Conservation (phyloP, 2,797 vertebrate species). For the Podarcis lilfordi region DNA sequence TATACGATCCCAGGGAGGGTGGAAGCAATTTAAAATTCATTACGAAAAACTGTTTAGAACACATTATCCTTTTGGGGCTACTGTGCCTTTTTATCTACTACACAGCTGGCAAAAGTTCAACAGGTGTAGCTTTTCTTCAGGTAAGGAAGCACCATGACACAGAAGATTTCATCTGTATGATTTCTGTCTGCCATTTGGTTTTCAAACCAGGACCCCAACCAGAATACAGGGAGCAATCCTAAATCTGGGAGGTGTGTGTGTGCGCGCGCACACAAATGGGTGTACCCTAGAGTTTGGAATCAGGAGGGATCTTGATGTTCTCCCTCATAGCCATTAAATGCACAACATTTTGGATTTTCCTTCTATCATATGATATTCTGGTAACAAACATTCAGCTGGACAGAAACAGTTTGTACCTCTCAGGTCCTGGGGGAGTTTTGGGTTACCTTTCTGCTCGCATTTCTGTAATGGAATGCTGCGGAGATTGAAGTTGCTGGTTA, state of each 20-base stretch:
- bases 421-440: background rate
- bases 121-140: background rate
- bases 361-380: background rate
- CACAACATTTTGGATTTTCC: background rate
- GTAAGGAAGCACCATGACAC: background rate
- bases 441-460: slow-evolving; percentile 5
- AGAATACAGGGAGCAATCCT: background rate
- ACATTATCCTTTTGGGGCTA: background rate
- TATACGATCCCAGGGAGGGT: background rate
- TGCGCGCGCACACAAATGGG: background rate
- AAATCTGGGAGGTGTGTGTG: background rate
- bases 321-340: background rate
- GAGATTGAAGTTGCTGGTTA: background rate
- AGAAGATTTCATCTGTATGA: background rate
- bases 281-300: background rate
- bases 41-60: too few relatives aligned
- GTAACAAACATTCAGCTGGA: background rate
- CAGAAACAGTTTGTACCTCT: background rate
- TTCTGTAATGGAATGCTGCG: background rate
- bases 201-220: background rate
- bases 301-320: background rate
- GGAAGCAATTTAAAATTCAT: too few relatives aligned
- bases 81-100: background rate
- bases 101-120: background rate
- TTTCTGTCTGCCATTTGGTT: background rate